Evolutionary conservation across 2,797 vertebrate species (phyloP).

Genomic region (Cacajao melanocephalus): DNA sequence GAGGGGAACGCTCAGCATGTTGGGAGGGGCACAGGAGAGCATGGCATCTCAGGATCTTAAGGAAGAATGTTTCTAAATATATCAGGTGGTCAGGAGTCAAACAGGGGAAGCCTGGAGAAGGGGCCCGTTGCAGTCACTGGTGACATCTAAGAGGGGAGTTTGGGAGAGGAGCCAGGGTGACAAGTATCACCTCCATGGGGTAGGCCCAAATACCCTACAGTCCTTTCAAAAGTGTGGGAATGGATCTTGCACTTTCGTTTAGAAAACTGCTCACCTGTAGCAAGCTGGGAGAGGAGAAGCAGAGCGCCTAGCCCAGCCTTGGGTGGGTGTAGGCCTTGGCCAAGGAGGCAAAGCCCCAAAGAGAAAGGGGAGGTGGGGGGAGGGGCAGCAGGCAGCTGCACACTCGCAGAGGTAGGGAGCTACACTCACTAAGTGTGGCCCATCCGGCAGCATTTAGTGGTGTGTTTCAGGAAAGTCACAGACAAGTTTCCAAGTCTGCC

Average conservation of each 20-base stretch:
- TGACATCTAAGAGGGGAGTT: neutral
- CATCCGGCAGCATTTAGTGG: neutral
- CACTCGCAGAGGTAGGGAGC: neutral
- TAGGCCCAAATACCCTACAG: neutral
- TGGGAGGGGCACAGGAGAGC: neutral
- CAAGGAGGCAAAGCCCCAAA: neutral
- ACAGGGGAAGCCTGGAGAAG: neutral
- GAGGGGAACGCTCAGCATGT: neutral
- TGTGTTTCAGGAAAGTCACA: neutral
- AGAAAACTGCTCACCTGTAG: neutral
- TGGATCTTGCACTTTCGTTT: neutral
- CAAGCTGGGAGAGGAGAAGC: neutral
- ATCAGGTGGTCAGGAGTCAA: neutral
- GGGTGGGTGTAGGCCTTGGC: neutral
- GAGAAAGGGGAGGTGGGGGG: neutral
- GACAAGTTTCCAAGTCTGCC: neutral
- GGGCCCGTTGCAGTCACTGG: neutral
- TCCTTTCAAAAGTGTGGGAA: neutral
- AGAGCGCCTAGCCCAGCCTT: neutral
- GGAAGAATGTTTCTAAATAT: neutral
- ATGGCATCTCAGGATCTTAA: neutral
- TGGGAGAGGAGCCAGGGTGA: slow-evolving; percentile 1
- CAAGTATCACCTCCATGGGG: neutral
- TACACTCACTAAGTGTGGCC: neutral
- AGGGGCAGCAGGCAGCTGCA: neutral